Evolutionary conservation across 2,888 invertebrate species (phyloP).

Genomic region (Mystacides longicornis): DNA sequence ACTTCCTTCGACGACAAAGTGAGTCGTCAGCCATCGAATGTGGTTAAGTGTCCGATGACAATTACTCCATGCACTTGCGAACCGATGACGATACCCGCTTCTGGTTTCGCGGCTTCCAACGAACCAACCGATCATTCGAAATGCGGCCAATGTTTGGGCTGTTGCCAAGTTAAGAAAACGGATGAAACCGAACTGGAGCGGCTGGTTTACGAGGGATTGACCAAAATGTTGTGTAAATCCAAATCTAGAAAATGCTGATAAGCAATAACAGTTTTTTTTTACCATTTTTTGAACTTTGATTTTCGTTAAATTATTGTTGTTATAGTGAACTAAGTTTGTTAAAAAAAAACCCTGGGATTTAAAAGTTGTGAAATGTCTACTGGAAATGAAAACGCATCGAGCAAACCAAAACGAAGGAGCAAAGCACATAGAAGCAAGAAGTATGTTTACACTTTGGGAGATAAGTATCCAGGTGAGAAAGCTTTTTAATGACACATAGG

Average conservation of each 20-base stretch:
- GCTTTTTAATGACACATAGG: no score
- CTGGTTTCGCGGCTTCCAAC: neutral
- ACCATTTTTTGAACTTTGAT: neutral
- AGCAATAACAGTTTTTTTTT: neutral
- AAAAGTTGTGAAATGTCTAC: neutral
- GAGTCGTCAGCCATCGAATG: neutral
- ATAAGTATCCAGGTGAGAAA: constrained; percentile 43
- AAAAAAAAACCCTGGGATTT: neutral
- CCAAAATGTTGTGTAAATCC: constrained; percentile 7
- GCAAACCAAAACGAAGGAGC: constrained; percentile 35
- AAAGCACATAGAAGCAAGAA: constrained; percentile 34
- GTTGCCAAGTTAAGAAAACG: neutral
- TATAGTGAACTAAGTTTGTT: neutral
- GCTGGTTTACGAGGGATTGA: constrained; percentile 8
- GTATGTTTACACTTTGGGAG: constrained; percentile 47
- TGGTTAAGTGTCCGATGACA: neutral
- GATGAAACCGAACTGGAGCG: constrained; percentile 2
- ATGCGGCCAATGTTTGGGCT: neutral
- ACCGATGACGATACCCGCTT: neutral
- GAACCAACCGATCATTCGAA: neutral
- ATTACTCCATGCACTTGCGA: neutral
- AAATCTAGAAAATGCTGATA: neutral
- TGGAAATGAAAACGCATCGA: constrained; percentile 30
- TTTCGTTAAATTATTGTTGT: neutral
- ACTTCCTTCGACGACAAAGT: neutral